Evolutionary conservation across 2,797 vertebrate genomes (phyloP).

Genomic region (Lemur catta): DNA sequence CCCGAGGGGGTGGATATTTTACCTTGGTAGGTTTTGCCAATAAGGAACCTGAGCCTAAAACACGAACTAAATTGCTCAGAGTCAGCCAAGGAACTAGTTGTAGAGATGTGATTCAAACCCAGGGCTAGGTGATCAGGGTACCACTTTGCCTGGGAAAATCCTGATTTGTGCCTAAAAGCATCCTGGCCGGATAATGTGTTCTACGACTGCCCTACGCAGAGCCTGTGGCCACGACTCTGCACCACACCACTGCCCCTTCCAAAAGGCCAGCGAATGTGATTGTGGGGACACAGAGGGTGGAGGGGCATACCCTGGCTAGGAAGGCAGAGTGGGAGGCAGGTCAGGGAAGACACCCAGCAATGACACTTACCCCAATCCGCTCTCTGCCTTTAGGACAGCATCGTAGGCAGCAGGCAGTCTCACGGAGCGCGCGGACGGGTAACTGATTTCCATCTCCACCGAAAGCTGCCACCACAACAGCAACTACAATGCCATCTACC

Average conservation of each 20-base stretch:
- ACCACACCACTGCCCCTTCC: not conserved
- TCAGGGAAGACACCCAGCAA: not conserved
- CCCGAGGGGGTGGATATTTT: too few species aligned
- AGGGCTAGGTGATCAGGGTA: not conserved
- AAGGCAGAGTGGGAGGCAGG: not conserved
- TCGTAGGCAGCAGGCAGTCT: not conserved
- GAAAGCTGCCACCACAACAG: not conserved
- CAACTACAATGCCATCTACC: accelerated
- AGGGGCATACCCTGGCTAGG: not conserved
- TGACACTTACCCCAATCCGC: not conserved
- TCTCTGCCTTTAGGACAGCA: not conserved
- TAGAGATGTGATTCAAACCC: not conserved
- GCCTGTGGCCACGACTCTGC: not conserved
- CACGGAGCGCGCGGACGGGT: not conserved
- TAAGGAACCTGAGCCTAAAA: not conserved
- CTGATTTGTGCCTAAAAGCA: not conserved
- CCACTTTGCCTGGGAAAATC: slow-evolving; percentile 9
- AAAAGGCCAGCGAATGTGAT: not conserved
- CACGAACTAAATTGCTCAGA: not conserved
- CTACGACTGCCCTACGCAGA: not conserved
- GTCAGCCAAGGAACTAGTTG: not conserved
- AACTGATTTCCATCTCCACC: not conserved
- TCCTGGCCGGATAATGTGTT: slow-evolving; percentile 25
- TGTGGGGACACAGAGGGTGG: not conserved
- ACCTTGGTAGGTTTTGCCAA: not conserved